Evolutionary conservation across 1,140 invertebrate species (phyloP), one percentile per base, ranked within the genome.

Genomic region (Lethrus apterus): DNA sequence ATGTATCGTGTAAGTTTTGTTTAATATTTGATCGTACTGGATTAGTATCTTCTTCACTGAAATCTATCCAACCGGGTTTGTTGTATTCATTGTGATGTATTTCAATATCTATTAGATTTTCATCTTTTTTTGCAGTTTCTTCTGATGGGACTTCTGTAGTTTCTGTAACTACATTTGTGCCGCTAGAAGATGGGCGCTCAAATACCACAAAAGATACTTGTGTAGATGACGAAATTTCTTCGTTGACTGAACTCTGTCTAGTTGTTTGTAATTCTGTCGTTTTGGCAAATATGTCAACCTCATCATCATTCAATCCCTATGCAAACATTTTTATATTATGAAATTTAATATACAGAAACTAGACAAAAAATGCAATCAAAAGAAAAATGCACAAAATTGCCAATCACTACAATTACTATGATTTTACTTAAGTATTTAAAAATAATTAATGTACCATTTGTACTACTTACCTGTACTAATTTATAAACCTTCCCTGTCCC

Each of bases 281-380:
- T 49, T 58, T 62, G 1, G 56, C 57, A 32, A 59, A 58, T 29
- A 63, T 60, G 23, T 63, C 61, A 29, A 62, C 59, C 48, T 63
- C 61, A 26, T 63, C 61, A 29, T 62, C 61, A 2, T 53, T 49
- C 35, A 48, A 52, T 4, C 43, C 20, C 55, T 26, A 26, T 26
- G 24, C n/a, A 7, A 26, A 26, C 5, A 26, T 26, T 26, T 26
- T 26, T 26, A 7, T 7, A 26, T 7, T 7, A 26, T n/a, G 24
- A 26, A 7, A n/a, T 31, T 3, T 31, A 9, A 14, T 31, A 31
- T 31, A 9, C 29, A 3, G 3, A 5, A 31, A 31, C n/a, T 31
- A 14, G n/a, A 2, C 3, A 31, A 31, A 31, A 31, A 31, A 4
- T 31, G 29, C n/a, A n/a, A n/a, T 31, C n/a, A n/a, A n/a, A n/a